phyloP scores from a whole-genome alignment of 2,888 invertebrate species.

The Dexiosoma caninum region DNA sequence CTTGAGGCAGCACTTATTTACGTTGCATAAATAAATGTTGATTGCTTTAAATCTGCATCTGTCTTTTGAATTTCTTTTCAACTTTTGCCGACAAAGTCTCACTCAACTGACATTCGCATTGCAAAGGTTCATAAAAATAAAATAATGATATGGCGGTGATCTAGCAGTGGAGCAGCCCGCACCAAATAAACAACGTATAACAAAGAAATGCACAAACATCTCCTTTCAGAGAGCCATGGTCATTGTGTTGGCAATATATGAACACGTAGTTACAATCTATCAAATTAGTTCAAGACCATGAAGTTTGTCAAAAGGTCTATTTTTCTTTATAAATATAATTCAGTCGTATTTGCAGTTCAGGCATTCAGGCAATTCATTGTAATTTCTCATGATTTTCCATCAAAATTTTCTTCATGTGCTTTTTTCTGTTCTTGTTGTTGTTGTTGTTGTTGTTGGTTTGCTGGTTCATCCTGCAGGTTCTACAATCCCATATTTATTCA shows the following conservation, averaged over 20 bases:
- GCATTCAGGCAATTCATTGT: constrained; percentile 24
- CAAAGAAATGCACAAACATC: constrained; percentile 18
- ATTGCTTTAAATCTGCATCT: constrained; percentile 54
- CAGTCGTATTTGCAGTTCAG: neutral
- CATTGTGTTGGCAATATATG: constrained; percentile 32
- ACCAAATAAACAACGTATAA: constrained; percentile 38
- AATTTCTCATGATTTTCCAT: constrained; percentile 28
- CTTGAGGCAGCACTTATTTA: neutral
- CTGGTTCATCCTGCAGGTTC: neutral
- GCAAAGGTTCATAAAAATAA: constrained; percentile 50
- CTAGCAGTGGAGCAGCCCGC: constrained; percentile 16
- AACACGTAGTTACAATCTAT: constrained; percentile 59
- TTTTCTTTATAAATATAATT: neutral
- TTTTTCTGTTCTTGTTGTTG: neutral
- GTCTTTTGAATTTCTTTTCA: constrained; percentile 18
- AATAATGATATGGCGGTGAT: constrained; percentile 46
- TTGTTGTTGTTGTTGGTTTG: neutral
- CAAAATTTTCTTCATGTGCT: neutral
- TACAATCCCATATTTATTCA: constrained; percentile 1
- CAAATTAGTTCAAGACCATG: constrained; percentile 63
- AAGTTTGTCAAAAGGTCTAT: constrained; percentile 56
- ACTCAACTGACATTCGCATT: constrained; percentile 38
- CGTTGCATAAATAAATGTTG: constrained; percentile 28
- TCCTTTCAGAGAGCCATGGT: neutral
- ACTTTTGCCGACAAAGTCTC: constrained; percentile 40